phyloP scores from a whole-genome alignment of 1,140 invertebrate species.

The Rhysida immarginata region DNA sequence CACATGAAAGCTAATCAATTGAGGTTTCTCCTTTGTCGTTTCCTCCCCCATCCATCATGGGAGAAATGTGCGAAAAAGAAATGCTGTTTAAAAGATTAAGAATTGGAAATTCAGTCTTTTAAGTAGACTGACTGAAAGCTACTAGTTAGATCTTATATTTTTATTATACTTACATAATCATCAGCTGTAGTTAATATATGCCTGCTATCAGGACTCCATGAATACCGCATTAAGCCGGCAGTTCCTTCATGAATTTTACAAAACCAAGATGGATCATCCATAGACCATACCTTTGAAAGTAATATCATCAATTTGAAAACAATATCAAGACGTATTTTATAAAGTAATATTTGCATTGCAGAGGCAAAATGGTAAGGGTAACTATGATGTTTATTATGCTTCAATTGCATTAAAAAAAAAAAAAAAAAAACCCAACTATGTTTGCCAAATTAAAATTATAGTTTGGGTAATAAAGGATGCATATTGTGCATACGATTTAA shows the following conservation, averaged over 20 bases:
- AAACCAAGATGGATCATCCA: slow-evolving; percentile 34
- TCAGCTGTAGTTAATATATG: slow-evolving; percentile 35
- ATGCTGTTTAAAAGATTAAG: too few relatives aligned
- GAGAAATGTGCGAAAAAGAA: too few relatives aligned
- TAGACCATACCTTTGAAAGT: slow-evolving; percentile 29
- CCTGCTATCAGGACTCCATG: slow-evolving; percentile 34
- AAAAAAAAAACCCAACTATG: slow-evolving; percentile 1
- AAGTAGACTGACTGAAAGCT: too few relatives aligned
- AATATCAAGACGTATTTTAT: background rate
- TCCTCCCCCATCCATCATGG: too few relatives aligned
- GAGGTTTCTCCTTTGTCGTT: too few relatives aligned
- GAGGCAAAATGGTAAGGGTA: too few relatives aligned
- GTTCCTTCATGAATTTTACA: slow-evolving; percentile 37
- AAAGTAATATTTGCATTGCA: too few relatives aligned
- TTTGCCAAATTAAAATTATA: background rate
- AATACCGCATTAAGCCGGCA: slow-evolving; percentile 27
- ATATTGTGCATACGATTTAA: too few relatives aligned
- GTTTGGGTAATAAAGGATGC: too few relatives aligned
- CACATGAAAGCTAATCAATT: too few relatives aligned
- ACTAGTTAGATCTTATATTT: too few relatives aligned
- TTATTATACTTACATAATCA: slow-evolving; percentile 29
- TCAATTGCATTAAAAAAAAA: background rate
- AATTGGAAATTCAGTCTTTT: too few relatives aligned
- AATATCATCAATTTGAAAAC: background rate
- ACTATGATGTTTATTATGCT: slow-evolving; percentile 3